These are phyloP conservation scores for Acrocera orbiculus DNA, from an alignment of 2,888 invertebrate genomes.

Conservation along the genomic window DNA sequence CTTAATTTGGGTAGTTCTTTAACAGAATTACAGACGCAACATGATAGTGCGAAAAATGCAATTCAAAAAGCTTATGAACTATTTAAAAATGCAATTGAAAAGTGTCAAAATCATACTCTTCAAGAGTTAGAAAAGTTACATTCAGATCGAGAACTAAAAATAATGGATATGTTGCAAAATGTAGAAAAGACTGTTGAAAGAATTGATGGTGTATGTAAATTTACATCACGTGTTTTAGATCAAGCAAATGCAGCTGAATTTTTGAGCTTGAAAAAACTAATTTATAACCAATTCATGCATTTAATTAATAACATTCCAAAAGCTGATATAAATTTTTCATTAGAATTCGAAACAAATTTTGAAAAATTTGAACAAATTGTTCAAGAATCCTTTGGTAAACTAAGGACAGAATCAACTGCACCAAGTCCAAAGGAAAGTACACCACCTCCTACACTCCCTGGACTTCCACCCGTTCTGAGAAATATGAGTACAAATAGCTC, in stretches of 20 bases:
- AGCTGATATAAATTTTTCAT: conserved; percentile 56
- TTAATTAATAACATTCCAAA: conserved; percentile 68
- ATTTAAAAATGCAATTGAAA: conserved; percentile 65
- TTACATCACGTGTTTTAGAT: conserved; percentile 61
- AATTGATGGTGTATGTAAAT: conserved; percentile 73
- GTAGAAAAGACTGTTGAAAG: conserved; percentile 70
- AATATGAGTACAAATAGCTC: conserved; percentile 17
- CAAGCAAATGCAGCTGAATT: conserved; percentile 75
- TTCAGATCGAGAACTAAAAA: conserved; percentile 67
- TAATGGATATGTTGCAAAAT: conserved; percentile 74
- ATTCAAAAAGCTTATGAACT: conserved; percentile 66
- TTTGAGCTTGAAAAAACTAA: conserved; percentile 62
- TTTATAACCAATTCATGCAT: conserved; percentile 57
- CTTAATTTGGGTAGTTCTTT: conserved; percentile 59
- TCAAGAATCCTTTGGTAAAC: conserved; percentile 54
- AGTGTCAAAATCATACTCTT: conserved; percentile 57
- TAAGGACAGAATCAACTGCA: conserved; percentile 42
- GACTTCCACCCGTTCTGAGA: conserved; percentile 33
- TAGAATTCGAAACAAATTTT: conserved; percentile 67
- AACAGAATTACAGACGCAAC: conserved; percentile 71
- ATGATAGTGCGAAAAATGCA: conserved; percentile 66
- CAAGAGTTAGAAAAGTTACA: conserved; percentile 59
- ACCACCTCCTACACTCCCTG: conserved; percentile 32
- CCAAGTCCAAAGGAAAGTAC: conserved; percentile 35
- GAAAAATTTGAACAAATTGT: conserved; percentile 58